Percentiles rank a stretch among this genome's conserved stretches.
phyloP scores from a whole-genome alignment of 2,797 vertebrate genomes.

The Amblyraja radiata region DNA sequence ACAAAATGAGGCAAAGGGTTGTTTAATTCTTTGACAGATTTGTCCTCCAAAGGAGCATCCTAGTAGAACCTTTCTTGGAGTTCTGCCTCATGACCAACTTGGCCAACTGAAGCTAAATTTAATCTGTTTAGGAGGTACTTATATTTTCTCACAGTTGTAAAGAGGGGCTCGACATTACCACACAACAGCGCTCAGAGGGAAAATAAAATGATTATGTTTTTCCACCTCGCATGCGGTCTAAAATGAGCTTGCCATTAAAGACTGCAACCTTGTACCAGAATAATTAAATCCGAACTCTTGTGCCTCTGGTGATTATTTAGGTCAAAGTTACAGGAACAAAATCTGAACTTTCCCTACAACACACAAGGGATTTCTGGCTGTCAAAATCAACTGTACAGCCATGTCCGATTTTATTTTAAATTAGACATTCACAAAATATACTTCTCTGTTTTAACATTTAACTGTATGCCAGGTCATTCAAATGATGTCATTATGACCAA shows the following conservation, averaged over 20 bases:
- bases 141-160: neutral
- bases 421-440: conserved; percentile 17
- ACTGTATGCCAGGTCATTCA: neutral
- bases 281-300: neutral
- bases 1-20: neutral
- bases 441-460: neutral
- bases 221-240: neutral
- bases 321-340: neutral
- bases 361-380: neutral
- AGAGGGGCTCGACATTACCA: neutral
- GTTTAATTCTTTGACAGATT: too few relatives aligned
- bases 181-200: neutral
- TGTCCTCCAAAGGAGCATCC: neutral
- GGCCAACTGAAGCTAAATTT: neutral
- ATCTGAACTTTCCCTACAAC: neutral
- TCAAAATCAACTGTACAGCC: neutral
- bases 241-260: neutral
- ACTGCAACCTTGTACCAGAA: neutral
- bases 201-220: neutral
- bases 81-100: neutral
- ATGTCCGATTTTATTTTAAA: neutral
- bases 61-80: neutral
- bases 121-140: neutral
- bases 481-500: neutral
- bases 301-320: neutral